Base-by-base conservation (phyloP, 2,888 invertebrate genomes). In the Polyommatus icarus region DNA sequence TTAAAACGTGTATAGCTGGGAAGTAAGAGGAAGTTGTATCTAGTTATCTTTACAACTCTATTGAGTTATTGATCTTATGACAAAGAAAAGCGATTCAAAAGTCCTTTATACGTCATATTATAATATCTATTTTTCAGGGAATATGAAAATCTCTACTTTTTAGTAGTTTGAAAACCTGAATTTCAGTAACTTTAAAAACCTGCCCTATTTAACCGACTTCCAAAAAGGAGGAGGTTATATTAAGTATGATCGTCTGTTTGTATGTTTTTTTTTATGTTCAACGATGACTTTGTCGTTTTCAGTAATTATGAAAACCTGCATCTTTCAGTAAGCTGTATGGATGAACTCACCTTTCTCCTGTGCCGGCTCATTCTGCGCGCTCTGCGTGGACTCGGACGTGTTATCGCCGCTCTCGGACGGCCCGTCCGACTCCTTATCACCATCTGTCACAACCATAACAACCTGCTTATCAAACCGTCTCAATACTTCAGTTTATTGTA, bases 361-460 rank as follows among this genome's bases (percentile, higher is more conserved):
- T 24, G 94, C 90, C 71, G 93, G 92, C 81, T 93, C 93, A 84
- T 91, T 93, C 78, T 90, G 84, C 46, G 90, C 87, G 61, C 91
- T 91, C 83, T 93, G 93, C 76, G 92, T 93, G 50, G 93, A 92
- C 83, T 94, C 94, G 76, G 94, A 94, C 57, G 93, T 93, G 82
- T 91, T 94, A 85, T 94, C 94, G n/a, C 93, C 94, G 84, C 94
- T 93, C 87, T 94, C 94, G 10, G 94, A 94, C 79, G 91, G 92
- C 1, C 92, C 93, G 83, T 94, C 94, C n/a, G 94, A 93, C 81
- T 94, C 94, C 86, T 94, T 94, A 83, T 92, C 93, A 82, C 92
- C 94, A 92, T 94, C 94, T 94, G 91, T 75, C 67, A 78, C 71
- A 77, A 77, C 61, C 77, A 72, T 78, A 75, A 78, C 75, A 80